A percentile compares a stretch with the other conserved stretches of the same genome.
These are phyloP conservation scores for Callinectes sapidus DNA, from an alignment of 2,888 invertebrate species.

Conservation along the genomic window DNA sequence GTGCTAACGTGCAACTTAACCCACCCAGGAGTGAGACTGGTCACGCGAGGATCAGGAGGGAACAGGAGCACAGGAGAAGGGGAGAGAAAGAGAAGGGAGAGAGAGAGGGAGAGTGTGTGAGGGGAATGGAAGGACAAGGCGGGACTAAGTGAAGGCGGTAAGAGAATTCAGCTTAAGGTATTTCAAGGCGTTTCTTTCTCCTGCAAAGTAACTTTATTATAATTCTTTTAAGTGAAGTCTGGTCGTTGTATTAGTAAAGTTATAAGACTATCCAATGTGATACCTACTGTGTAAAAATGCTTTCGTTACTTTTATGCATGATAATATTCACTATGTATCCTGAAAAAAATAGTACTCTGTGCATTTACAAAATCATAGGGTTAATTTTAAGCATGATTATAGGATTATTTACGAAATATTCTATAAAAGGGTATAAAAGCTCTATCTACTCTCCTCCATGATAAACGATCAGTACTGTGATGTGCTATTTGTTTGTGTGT, in stretches of 20 bases:
- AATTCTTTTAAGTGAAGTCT: too few relatives aligned
- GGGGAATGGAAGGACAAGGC: background rate
- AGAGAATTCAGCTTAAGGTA: background rate
- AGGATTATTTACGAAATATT: too few relatives aligned
- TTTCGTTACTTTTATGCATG: background rate
- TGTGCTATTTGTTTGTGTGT: too few relatives aligned
- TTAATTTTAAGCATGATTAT: too few relatives aligned
- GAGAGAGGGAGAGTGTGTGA: background rate
- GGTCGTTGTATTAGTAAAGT: too few relatives aligned
- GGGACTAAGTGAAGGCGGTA: background rate
- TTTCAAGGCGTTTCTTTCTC: too few relatives aligned
- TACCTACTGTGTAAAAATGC: background rate
- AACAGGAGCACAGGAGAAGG: background rate
- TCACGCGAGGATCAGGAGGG: background rate
- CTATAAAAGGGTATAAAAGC: too few relatives aligned
- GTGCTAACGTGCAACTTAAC: background rate
- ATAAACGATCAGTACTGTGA: too few relatives aligned
- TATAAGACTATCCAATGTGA: too few relatives aligned
- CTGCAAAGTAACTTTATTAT: too few relatives aligned
- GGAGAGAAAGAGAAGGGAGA: background rate
- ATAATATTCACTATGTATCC: background rate
- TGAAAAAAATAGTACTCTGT: background rate
- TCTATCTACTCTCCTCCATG: too few relatives aligned
- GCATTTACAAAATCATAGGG: background rate
- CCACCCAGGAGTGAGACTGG: background rate